Evolutionary conservation across 35 echinoderm and acorn worm genomes (phyloP).

Genomic region (Amphiura filiformis): DNA sequence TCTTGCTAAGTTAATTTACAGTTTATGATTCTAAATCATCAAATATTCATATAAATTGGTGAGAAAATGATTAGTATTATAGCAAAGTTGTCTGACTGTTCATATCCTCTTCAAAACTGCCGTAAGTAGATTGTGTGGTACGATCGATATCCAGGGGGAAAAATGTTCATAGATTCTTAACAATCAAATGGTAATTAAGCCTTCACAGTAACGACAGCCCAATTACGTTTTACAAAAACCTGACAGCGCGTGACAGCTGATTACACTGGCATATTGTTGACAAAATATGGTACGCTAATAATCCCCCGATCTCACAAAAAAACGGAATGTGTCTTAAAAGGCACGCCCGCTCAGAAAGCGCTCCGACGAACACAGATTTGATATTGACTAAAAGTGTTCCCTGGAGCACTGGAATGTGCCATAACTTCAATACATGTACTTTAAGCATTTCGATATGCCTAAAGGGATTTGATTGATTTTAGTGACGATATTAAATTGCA

Average conservation of each 20-base stretch:
- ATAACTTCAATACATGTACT: not conserved
- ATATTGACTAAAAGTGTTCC: not conserved
- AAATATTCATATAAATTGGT: too few relatives aligned
- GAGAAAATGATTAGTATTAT: too few relatives aligned
- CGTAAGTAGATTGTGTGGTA: too few relatives aligned
- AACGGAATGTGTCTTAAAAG: not conserved
- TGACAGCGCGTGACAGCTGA: not conserved
- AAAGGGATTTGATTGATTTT: conserved; percentile 6
- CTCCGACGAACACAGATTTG: not conserved
- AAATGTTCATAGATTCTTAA: too few relatives aligned
- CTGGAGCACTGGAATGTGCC: not conserved
- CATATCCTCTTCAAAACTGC: too few relatives aligned
- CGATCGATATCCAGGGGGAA: too few relatives aligned
- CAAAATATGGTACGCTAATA: not conserved
- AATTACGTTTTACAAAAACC: too few relatives aligned
- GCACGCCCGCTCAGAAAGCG: not conserved
- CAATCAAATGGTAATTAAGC: too few relatives aligned
- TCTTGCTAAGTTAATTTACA: too few relatives aligned
- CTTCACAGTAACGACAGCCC: too few relatives aligned
- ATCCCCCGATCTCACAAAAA: not conserved
- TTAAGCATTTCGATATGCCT: not conserved
- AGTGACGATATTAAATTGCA: not conserved
- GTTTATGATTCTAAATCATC: too few relatives aligned
- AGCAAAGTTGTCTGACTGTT: too few relatives aligned
- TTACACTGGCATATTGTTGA: not conserved